Evolutionary conservation across 2,888 invertebrate species (phyloP), one percentile per base, ranked within the genome.

Genomic region (Lycia hirtaria): DNA sequence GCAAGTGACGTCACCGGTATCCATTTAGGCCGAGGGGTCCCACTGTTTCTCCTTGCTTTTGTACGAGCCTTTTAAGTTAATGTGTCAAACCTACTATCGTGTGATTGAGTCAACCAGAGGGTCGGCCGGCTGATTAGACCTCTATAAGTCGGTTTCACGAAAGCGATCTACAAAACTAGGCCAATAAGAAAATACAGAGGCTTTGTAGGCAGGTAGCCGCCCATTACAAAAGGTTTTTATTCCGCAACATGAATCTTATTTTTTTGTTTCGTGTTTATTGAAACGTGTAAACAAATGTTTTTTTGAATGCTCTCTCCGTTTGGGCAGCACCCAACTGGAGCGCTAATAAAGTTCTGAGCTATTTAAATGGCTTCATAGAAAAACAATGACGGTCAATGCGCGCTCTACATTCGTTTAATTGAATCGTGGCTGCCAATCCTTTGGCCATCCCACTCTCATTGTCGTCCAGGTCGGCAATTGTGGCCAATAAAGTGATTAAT

Each of bases 401-500:
- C 81, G 84, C 79, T 81, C 85, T 69, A 85, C 71, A 79, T 83
- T 75, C 61, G 64, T 54, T 45, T 64, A 65, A 68, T 67, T 58
- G 65, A 67, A 67, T 64, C 50, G 67, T 51, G 32, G 52, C 68
- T 68, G 68, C 73, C 80, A 68, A 77, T 77, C 75, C 80, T 70
- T 74, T 62, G 78, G 66, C 77, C 75, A 77, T 76, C 78, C 78
- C 70, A 77, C 75, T 79, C 75, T 64, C 72, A 79, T 81, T 78
- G 79, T 80, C 78, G 73, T 76, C 69, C 67, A 71, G 68, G 67
- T 67, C 72, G 74, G 73, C 77, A 80, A 82, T 85, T 84, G 86
- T 79, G 80, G 79, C 80, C 84, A 86, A 87, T 88, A 83, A 83
- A 88, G 85, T 88, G 87, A 88, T 88, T 88, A 88, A 87, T 87